phyloP scores from a whole-genome alignment of 1,140 invertebrate genomes.

The Drosophila lacertosa region DNA sequence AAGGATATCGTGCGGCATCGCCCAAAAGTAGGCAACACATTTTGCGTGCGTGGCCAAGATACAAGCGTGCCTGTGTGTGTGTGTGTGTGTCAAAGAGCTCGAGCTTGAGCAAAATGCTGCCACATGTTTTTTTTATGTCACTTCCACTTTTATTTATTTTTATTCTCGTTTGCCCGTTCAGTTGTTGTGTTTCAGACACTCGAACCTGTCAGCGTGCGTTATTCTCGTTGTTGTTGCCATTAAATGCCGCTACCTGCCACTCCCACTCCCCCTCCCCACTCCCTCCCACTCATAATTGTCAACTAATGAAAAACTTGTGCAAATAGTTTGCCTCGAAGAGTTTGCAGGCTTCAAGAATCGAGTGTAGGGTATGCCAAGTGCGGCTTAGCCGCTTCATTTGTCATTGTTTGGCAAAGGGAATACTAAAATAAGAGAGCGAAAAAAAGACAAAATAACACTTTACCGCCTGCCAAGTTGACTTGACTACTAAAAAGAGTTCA shows the following conservation, averaged over 20 bases:
- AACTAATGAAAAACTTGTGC: background rate
- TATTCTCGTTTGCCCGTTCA: constrained; percentile 36
- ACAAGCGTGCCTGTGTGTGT: constrained; percentile 3
- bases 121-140: constrained; percentile 80
- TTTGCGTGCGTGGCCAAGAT: constrained; percentile 75
- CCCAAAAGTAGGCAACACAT: constrained; percentile 65
- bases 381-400: background rate
- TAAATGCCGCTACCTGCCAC: constrained; percentile 30
- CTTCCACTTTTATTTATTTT: constrained; percentile 77
- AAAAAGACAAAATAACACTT: constrained; percentile 8
- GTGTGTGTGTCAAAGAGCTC: constrained; percentile 10
- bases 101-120: constrained; percentile 61
- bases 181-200: constrained; percentile 15
- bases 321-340: no score
- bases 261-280: no score
- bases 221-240: constrained; percentile 39
- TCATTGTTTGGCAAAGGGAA: constrained; percentile 1
- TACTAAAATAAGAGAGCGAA: constrained; percentile 2
- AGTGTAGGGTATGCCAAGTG: constrained; percentile 2
- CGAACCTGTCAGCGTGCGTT: constrained; percentile 29
- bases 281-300: constrained; percentile 57
- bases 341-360: no score
- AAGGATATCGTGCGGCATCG: constrained; percentile 32
- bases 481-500: constrained; percentile 46
- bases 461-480: constrained; percentile 31